Conservation (phyloP, 2,797 vertebrate species). For the Acipenser transmontanus region DNA sequence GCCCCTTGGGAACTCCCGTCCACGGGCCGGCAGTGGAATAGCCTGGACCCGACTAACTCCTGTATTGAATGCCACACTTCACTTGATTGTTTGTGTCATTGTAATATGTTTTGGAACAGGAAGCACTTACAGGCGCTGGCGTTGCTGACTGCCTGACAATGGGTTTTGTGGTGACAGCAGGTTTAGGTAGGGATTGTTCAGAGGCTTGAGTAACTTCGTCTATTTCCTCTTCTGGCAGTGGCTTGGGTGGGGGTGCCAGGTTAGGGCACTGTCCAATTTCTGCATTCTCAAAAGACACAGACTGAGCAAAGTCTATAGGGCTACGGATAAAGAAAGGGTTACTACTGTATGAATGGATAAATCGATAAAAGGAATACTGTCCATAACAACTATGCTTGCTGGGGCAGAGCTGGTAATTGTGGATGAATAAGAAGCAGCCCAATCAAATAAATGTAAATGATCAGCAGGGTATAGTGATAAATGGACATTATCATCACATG, state of each 20-base stretch:
- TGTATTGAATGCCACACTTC: too few relatives aligned
- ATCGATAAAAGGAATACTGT: slow-evolving; percentile 1
- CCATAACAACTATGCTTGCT: not conserved
- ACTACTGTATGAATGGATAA: not conserved
- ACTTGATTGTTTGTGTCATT: too few relatives aligned
- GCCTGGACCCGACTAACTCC: too few relatives aligned
- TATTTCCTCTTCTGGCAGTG: slow-evolving; percentile 38
- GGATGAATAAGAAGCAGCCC: too few relatives aligned
- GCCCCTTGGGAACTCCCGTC: too few relatives aligned
- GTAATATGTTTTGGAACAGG: too few relatives aligned
- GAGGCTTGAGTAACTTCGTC: slow-evolving; percentile 21
- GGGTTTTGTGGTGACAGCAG: slow-evolving; percentile 10
- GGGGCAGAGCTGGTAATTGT: not conserved
- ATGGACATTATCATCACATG: too few relatives aligned
- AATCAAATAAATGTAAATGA: too few relatives aligned
- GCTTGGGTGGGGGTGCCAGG: slow-evolving; percentile 48
- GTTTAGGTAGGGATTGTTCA: slow-evolving; percentile 9
- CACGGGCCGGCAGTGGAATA: too few relatives aligned
- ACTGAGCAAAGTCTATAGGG: slow-evolving; percentile 85
- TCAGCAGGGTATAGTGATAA: too few relatives aligned
- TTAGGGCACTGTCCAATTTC: slow-evolving; percentile 82
- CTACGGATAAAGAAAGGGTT: slow-evolving; percentile 52
- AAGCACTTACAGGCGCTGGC: slow-evolving; percentile 27
- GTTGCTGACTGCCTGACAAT: slow-evolving; percentile 22
- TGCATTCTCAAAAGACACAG: slow-evolving; percentile 85